These are phyloP conservation scores for Buceros bicornis DNA, from an alignment of 2,797 vertebrate species.

Conservation along the genomic window DNA sequence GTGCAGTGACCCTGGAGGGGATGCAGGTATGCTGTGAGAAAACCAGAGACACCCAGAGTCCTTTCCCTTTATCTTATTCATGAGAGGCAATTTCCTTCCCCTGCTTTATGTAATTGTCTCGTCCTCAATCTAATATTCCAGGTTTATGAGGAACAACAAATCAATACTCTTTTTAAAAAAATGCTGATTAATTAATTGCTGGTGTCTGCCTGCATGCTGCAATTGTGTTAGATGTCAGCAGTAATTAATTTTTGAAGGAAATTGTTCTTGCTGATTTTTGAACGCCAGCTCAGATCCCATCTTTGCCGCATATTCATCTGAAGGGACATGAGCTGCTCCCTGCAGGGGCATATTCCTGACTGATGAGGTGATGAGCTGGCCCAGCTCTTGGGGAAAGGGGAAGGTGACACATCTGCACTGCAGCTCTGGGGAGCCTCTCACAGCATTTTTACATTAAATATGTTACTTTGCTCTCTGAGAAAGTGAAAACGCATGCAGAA, in stretches of 20 bases:
- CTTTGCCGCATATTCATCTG: not conserved
- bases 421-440: not conserved
- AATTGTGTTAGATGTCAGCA: conserved; percentile 48
- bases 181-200: conserved; percentile 56
- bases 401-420: not conserved
- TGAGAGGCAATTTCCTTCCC: conserved; percentile 19
- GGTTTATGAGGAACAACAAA: conserved; percentile 65
- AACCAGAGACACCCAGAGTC: not conserved
- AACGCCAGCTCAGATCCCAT: not conserved
- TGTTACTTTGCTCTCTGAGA: not conserved
- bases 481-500: not conserved
- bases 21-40: not conserved
- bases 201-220: not conserved
- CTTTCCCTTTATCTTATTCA: not conserved
- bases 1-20: not conserved
- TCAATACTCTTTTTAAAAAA: conserved; percentile 58
- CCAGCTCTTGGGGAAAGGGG: not conserved
- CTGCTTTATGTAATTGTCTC: conserved; percentile 37
- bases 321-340: not conserved
- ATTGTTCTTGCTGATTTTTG: conserved; percentile 26
- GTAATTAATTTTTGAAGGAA: conserved; percentile 65
- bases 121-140: conserved; percentile 47
- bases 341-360: not conserved
- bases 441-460: not conserved
- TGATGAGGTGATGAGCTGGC: not conserved